phyloP scores from a whole-genome alignment of 2,113 vertebrate species.

The Corydoras maculifer region DNA sequence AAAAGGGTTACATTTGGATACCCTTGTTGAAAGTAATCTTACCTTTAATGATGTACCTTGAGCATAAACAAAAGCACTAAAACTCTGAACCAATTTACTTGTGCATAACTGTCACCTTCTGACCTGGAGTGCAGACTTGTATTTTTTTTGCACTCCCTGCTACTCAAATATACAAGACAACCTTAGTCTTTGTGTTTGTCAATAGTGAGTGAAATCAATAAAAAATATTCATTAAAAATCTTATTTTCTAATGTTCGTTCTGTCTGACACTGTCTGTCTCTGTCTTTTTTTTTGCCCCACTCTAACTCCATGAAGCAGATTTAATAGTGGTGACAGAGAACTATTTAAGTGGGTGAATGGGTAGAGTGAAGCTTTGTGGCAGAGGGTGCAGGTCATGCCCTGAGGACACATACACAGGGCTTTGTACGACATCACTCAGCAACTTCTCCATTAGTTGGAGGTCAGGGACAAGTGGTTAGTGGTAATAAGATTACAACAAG shows the following conservation, averaged over 20 bases:
- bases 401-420: conserved; percentile 17
- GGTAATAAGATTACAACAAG: conserved; percentile 11
- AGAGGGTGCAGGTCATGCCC: conserved; percentile 3
- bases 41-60: no score
- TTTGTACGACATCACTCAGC: conserved; percentile 39
- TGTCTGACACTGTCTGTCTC: conserved; percentile 4
- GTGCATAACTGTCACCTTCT: no score
- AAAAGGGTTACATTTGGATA: no score
- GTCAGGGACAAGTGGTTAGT: conserved; percentile 30
- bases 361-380: conserved; percentile 28
- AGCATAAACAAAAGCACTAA: no score
- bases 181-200: no score
- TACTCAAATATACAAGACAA: no score
- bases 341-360: conserved; percentile 30
- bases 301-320: conserved; percentile 28
- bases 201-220: no score
- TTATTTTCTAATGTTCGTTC: conserved; percentile 1
- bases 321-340: conserved; percentile 42
- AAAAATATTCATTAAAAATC: no score
- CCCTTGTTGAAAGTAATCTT: no score
- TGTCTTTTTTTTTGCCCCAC: neutral
- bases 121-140: no score
- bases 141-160: no score
- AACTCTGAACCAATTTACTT: no score
- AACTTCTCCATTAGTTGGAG: conserved; percentile 24